phyloP scores from a whole-genome alignment of 2,797 vertebrate genomes.

The Notolabrus celidotus region DNA sequence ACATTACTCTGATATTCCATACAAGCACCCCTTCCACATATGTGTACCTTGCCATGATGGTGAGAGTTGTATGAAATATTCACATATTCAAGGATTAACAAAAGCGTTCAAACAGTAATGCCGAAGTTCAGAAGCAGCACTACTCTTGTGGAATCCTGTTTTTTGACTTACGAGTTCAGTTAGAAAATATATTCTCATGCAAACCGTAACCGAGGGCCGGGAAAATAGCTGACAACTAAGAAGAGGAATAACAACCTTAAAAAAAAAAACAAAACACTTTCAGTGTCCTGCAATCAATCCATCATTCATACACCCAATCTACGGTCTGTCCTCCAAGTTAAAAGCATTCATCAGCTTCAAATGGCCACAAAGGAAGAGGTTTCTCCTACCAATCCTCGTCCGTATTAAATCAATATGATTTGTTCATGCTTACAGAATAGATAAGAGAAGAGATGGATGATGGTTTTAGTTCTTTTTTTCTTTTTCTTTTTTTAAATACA shows the following conservation, averaged over 20 bases:
- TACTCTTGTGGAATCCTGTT: conserved; percentile 30
- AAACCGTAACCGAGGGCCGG: conserved; percentile 20
- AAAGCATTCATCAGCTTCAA: conserved; percentile 27
- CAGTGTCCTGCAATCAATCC: conserved; percentile 10
- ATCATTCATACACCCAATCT: conserved; percentile 4
- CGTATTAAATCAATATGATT: conserved; percentile 71
- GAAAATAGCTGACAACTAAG: conserved; percentile 23
- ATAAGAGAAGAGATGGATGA: conserved; percentile 26
- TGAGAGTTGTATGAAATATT: conserved; percentile 24
- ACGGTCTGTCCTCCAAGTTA: conserved; percentile 4
- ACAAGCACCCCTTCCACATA: background rate
- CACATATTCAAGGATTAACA: conserved; percentile 33
- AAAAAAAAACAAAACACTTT: conserved; percentile 7
- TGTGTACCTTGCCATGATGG: conserved; percentile 4
- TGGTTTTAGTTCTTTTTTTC: conserved; percentile 28
- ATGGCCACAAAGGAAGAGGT: conserved; percentile 21
- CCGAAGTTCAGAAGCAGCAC: conserved; percentile 10
- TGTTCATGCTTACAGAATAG: conserved; percentile 53
- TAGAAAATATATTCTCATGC: conserved; percentile 34
- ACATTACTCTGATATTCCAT: conserved; percentile 14
- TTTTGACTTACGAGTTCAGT: conserved; percentile 7
- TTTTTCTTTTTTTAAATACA: conserved; percentile 46
- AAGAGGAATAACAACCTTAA: background rate
- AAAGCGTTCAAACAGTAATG: conserved; percentile 5
- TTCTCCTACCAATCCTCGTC: conserved; percentile 33